Evolutionary conservation across 2,113 vertebrate genomes (phyloP), one percentile per base, ranked within the genome.

Genomic region (Galemys pyrenaicus): DNA sequence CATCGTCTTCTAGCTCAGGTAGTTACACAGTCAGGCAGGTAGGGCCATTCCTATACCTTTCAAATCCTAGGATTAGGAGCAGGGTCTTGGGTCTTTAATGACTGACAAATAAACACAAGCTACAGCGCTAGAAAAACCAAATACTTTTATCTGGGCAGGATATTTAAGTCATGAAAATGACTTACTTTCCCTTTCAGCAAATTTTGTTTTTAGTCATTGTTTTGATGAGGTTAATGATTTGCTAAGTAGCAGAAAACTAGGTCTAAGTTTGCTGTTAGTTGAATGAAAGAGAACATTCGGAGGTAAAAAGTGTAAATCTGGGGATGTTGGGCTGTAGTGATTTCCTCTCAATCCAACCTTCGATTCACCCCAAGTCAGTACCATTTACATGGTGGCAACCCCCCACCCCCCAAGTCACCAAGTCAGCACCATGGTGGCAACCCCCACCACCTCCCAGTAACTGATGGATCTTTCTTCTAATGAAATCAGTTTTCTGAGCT

Each of bases 41-140:
- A 46, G 11, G 58, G 17, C 74, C 9, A 0, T 60, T 71, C 22
- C 62, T 35, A 17, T 1, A 0, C 32, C 17, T 49, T 4, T 13
- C 37, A 12, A 64, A 28, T 49, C 24, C 13, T 20, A 13, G n/a
- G n/a, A 2, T 9, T 6, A 77, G 26, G 39, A 64, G 5, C 51
- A 26, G 44, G 37, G 24, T 7, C 11, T 11, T 6, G 0, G 10
- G 20, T 32, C 6, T 44, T 32, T 58, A 39, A 13, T 26, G 32
- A 28, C 51, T 71, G 16, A 60, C 44, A 13, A 65, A 37, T 7
- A 60, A 62, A 65, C 58, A 17, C 1, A 46, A 70, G 19, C 16
- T 4, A 37, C 41, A 64, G 13, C 32, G 77, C 75, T 26, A 0
- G 9, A 37, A 49, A 64, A 19, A 11, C 30, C 26, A 51, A 4